These are phyloP conservation scores for Chondrilla cf. caribensis DNA, from an alignment of 37 sponge, comb jelly and placozoan species.

Conservation along the genomic window DNA sequence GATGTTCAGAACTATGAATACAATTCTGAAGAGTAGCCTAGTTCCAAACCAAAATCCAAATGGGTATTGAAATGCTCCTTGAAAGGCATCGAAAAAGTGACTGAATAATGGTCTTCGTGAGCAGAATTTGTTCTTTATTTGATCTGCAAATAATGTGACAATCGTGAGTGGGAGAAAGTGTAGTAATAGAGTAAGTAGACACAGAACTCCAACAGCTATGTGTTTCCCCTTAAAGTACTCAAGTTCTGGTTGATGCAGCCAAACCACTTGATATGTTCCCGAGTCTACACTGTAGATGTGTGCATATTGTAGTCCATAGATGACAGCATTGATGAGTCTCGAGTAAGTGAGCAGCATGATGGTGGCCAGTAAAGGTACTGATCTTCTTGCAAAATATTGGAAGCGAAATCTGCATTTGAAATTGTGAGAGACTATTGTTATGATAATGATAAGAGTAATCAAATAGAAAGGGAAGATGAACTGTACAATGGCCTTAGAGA, in stretches of 20 bases:
- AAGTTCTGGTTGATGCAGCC: background rate
- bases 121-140: background rate
- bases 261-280: background rate
- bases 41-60: constrained; percentile 13
- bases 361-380: constrained; percentile 22
- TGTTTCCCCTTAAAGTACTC: constrained; percentile 11
- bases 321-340: background rate
- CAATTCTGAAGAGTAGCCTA: background rate
- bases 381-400: background rate
- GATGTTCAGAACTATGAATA: background rate
- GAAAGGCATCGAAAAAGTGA: constrained; percentile 9
- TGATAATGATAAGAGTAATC: background rate
- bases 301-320: background rate
- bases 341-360: constrained; percentile 18
- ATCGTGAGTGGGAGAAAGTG: background rate
- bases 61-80: constrained; percentile 5
- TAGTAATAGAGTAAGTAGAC: background rate
- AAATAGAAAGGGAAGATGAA: constrained; percentile 20
- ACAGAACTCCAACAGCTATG: background rate
- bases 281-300: background rate
- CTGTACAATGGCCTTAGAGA: background rate
- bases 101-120: background rate
- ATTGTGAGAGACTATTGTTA: constrained; percentile 1
- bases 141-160: constrained; percentile 1
- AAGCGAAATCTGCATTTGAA: background rate